Base-by-base conservation (phyloP, 1,140 invertebrate species). In the Popillia japonica region DNA sequence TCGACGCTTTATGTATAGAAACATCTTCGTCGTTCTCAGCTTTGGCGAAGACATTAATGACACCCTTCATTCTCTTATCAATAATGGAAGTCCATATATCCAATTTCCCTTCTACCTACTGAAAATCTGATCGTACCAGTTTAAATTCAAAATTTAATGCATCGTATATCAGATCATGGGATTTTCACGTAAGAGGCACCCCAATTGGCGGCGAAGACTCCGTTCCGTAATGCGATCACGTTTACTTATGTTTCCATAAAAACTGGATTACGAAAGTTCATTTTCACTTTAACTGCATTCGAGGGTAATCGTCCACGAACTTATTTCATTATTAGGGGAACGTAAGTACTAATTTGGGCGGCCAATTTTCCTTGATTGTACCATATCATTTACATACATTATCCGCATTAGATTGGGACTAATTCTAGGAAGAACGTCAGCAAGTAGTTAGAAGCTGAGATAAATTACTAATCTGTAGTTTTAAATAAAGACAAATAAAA, bases 71-170 rank as follows among this genome's bases (percentile, higher is more conserved):
- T 55, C 48, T 55, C 48, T 55, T 55, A 55, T 55, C 48, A 55
- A 55, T 17, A 55, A 55, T 55, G 48, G 48, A 17, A 55, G 48
- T 55, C 48, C 7, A 55, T 55, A 55, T 55, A 55, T 55, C 48
- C 48, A 55, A 55, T 55, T 55, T 55, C 17, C 48, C 2, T 17
- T 14, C 48, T 6, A 55, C 11, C 48, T 17, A 17, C 17, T n/a
- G 48, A 55, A 55, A 55, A 55, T 55, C 48, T 55, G 48, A 55
- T 55, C 48, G 14, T n/a, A 2, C 17, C 48, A 17, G 48, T 55
- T 17, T 55, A 55, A 55, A 55, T 55, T 55, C 48, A 55, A 55
- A 55, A 55, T 55, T 55, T 55, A 55, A 55, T 55, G 48, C 48
- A 55, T 55, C 48, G 48, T 55, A 55, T 55, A 55, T 55, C 48